Evolutionary conservation across 2,797 vertebrate genomes (phyloP).

Genomic region (Molossus molossus): DNA sequence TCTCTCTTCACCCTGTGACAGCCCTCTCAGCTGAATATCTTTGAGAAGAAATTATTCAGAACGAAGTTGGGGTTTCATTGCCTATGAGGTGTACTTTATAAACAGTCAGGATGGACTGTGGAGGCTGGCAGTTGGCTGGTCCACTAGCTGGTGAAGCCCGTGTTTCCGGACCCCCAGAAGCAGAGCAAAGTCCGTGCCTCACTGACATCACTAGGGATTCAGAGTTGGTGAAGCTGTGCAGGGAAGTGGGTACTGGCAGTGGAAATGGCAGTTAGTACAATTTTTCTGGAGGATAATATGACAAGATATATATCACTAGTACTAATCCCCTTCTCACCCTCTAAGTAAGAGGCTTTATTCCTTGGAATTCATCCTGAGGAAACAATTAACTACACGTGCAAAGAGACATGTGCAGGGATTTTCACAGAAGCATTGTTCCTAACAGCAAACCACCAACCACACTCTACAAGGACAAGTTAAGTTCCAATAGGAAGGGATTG

Average conservation of each 20-base stretch:
- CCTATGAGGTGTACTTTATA: background rate
- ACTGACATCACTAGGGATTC: background rate
- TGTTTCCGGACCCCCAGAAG: background rate
- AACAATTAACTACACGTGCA: constrained; percentile 18
- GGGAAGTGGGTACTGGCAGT: background rate
- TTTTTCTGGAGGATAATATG: background rate
- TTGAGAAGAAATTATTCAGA: background rate
- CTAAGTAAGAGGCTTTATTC: background rate
- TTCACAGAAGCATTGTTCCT: background rate
- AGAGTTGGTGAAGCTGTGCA: background rate
- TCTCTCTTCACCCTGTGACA: background rate
- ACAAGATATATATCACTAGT: background rate
- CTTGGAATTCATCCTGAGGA: background rate
- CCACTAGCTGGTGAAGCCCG: background rate
- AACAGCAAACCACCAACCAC: background rate
- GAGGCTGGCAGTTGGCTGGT: background rate
- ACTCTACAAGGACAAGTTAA: background rate
- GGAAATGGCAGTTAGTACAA: background rate
- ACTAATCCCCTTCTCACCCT: background rate
- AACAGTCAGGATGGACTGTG: background rate
- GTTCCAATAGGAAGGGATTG: background rate
- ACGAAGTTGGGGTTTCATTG: background rate
- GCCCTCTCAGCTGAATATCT: background rate
- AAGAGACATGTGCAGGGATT: background rate
- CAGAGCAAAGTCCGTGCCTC: background rate